Conservation (phyloP, 2,113 vertebrate species). For the Antechinus stuartii region DNA sequence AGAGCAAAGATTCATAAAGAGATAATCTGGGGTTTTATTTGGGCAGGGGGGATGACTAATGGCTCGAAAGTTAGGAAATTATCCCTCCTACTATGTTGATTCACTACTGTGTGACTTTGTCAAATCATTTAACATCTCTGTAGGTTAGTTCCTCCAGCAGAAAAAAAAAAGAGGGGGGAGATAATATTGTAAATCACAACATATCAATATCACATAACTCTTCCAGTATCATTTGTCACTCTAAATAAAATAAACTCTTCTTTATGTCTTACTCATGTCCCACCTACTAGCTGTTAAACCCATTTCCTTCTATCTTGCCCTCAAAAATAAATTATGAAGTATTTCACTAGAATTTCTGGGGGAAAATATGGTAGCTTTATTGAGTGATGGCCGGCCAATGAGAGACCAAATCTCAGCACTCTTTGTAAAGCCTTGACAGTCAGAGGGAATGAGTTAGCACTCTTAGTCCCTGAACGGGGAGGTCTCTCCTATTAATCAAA, state of each 20-base stretch:
- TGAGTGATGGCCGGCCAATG: not conserved
- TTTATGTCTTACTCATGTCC: not conserved
- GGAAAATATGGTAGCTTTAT: constrained; percentile 24
- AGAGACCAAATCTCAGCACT: constrained; percentile 46
- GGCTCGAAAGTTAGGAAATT: not conserved
- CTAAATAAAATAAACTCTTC: not conserved
- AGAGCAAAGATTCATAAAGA: not conserved
- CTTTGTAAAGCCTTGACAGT: constrained; percentile 31
- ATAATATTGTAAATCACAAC: constrained; percentile 10
- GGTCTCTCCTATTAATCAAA: constrained; percentile 59
- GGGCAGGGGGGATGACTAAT: not conserved
- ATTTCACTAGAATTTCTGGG: constrained; percentile 57
- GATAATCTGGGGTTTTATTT: not conserved
- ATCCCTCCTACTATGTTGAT: constrained; percentile 16
- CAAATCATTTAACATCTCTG: constrained; percentile 51
- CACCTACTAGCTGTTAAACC: not conserved
- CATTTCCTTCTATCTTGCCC: constrained; percentile 2
- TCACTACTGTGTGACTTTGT: constrained; percentile 16
- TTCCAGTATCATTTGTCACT: not conserved
- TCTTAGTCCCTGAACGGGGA: constrained; percentile 55
- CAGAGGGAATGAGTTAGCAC: constrained; percentile 29
- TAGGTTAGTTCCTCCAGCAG: constrained; percentile 38
- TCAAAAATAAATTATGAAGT: constrained; percentile 56
- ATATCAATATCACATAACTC: not conserved
- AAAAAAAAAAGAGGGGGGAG: constrained; percentile 43